phyloP scores from a whole-genome alignment of 2,797 vertebrate species.

The Hypotaenidia philippensis region DNA sequence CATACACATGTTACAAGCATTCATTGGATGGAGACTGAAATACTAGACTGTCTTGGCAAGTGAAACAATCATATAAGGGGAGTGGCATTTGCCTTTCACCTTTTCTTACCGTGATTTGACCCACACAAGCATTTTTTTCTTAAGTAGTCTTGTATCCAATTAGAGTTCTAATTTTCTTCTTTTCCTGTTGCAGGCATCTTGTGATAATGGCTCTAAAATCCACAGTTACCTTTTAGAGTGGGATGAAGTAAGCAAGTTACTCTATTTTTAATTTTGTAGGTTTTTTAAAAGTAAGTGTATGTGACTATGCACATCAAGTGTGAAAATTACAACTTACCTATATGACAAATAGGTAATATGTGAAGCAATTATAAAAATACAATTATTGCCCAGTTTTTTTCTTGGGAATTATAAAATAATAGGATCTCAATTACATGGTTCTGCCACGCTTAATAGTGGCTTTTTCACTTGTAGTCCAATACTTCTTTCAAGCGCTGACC shows the following conservation, averaged over 20 bases:
- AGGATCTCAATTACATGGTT: not conserved
- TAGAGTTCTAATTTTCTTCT: conserved; percentile 56
- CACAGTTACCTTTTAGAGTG: conserved; percentile 94
- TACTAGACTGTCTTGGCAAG: not conserved
- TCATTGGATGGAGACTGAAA: not conserved
- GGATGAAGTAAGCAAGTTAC: conserved; percentile 90
- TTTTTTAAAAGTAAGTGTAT: not conserved
- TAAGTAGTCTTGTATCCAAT: not conserved
- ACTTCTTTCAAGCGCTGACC: not conserved
- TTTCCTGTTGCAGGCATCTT: conserved; percentile 86
- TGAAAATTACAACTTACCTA: not conserved
- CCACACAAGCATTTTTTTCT: not conserved
- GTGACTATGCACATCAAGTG: not conserved
- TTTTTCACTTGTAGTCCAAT: not conserved
- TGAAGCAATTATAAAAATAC: not conserved
- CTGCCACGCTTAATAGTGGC: not conserved
- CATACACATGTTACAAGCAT: not conserved
- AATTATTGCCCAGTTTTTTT: not conserved
- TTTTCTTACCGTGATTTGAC: not conserved
- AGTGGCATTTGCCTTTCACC: not conserved
- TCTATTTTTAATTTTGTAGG: not conserved
- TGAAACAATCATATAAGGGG: not conserved
- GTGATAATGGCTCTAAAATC: conserved; percentile 97
- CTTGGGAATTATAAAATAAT: not conserved
- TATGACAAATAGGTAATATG: not conserved